phyloP scores from a whole-genome alignment of 2,113 vertebrate genomes.

The Cettia cetti region DNA sequence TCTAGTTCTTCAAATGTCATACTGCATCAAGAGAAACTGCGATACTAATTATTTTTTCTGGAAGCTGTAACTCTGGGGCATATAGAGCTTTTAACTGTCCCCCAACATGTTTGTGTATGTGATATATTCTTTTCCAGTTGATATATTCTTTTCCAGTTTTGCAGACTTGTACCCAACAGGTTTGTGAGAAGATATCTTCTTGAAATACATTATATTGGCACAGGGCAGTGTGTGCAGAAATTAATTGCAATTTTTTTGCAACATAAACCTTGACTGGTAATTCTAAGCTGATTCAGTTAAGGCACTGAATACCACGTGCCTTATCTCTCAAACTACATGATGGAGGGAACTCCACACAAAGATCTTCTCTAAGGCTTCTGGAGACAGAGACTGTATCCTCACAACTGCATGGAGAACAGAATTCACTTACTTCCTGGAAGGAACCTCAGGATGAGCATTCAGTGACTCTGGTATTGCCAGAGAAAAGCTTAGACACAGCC shows the following conservation, averaged over 20 bases:
- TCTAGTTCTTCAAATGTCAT: neutral
- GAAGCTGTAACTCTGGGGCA: neutral
- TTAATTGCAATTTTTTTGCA: neutral
- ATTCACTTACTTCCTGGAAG: neutral
- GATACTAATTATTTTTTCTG: neutral
- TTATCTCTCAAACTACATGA: neutral
- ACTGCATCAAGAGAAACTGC: neutral
- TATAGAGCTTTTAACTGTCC: neutral
- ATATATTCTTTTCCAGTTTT: neutral
- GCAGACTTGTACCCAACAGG: neutral
- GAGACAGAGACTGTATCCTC: neutral
- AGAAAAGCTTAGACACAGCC: neutral
- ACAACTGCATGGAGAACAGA: neutral
- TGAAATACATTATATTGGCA: neutral
- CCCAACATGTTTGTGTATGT: neutral
- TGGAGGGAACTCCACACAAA: neutral
- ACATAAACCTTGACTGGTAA: neutral
- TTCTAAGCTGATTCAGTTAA: neutral
- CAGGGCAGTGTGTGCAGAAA: neutral
- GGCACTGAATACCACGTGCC: rapidly evolving
- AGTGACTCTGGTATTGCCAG: neutral
- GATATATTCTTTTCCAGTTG: neutral
- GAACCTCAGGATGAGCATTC: neutral
- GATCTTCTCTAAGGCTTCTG: neutral
- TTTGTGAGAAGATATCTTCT: neutral